A percentile compares a stretch with the other conserved stretches of the same genome.
Conservation (phyloP, 2,113 vertebrate genomes). For the Ptilonorhynchus violaceus region DNA sequence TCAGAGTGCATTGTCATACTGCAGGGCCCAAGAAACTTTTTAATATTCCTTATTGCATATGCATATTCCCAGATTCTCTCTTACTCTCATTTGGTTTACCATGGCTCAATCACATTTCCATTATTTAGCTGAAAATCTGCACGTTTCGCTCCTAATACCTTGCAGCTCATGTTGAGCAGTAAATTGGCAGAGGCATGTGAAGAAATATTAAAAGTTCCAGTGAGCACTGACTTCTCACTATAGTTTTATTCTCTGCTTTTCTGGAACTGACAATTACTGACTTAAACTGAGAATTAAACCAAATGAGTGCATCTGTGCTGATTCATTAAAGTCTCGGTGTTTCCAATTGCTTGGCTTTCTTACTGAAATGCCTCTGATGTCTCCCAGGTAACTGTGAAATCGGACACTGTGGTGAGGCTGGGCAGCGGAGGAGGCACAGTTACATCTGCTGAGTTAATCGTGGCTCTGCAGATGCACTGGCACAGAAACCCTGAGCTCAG, state of each 20-base stretch:
- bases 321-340: neutral
- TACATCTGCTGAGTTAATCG: neutral
- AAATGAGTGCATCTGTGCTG: neutral
- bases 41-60: slow-evolving; percentile 49
- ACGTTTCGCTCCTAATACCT: neutral
- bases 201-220: slow-evolving; percentile 6
- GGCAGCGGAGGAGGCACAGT: neutral
- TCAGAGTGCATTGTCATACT: slow-evolving; percentile 71
- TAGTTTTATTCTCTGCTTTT: neutral
- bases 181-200: slow-evolving; percentile 7
- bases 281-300: neutral
- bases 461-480: neutral
- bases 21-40: slow-evolving; percentile 65
- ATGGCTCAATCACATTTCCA: slow-evolving; percentile 45
- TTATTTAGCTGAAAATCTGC: slow-evolving; percentile 58
- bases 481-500: neutral
- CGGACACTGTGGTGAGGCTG: neutral
- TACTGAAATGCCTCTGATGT: neutral
- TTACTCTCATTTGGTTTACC: neutral
- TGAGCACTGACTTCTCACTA: neutral
- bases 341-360: neutral
- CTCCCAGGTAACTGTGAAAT: neutral
- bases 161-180: neutral
- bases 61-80: slow-evolving; percentile 19
- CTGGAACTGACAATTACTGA: neutral